Evolutionary conservation across 2,113 vertebrate species (phyloP), one percentile per base, ranked within the genome.

Genomic region (Gambusia holbrooki): DNA sequence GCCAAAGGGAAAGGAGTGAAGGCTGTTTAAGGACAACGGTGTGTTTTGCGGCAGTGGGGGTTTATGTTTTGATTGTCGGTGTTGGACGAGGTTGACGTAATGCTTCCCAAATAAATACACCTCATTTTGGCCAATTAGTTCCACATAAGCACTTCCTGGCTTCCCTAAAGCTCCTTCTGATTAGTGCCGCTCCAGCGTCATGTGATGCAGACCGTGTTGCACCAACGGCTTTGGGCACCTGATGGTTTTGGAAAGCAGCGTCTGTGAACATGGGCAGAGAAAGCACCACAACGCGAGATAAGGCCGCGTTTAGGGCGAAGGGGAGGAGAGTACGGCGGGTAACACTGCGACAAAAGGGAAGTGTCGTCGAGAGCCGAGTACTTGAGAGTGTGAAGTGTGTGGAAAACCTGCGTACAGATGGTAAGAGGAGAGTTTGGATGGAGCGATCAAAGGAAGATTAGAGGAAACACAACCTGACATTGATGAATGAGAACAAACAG

Each of bases 91-190:
- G 54, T 69, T 48, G 37, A 29, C 32, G 32, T 1, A 71, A 73
- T 89, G 87, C 75, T 87, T 85, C 73, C 78, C 28, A 74, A 85
- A 87, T 90, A 90, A 83, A 88, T 86, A 87, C 87, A 82, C 73
- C 51, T 83, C 78, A 79, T 90, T 65, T 74, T 48, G 45, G 79
- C 74, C 84, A 91, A 86, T 90, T 89, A 90, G 86, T 90, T 78
- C 87, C 80, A 51, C 84, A 89, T 88, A 86, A 88, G 75, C 82
- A 84, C 73, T 11, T 71, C 63, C 75, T 89, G 84, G 83, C 86
- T 84, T 66, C 76, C 66, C 70, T 62, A 32, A 81, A 73, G 29
- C 73, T 35, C 67, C 71, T 68, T 62, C 66, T 22, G 70, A 60
- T 77, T 79, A 79, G 64, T 42, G 79, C 82, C 85, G 87, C 28